phyloP scores from a whole-genome alignment of 2,888 invertebrate species.

The Ormyrus thymus region DNA sequence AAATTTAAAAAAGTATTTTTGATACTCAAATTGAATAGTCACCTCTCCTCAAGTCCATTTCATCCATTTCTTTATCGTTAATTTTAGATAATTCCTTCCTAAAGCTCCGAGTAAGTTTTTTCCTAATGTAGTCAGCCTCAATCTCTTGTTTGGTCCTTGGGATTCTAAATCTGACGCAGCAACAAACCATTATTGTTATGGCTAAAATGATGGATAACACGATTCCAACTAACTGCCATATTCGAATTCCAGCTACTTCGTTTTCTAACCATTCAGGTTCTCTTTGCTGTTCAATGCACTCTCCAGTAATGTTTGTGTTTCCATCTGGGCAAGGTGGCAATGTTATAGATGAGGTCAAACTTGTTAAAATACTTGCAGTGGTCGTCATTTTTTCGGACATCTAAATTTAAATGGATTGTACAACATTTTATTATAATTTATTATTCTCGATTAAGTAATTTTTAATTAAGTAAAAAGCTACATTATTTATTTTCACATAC shows the following conservation, averaged over 20 bases:
- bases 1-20: background rate
- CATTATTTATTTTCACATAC: background rate
- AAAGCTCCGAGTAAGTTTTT: conserved; percentile 89
- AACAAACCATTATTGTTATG: conserved; percentile 85
- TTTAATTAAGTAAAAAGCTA: background rate
- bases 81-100: conserved; percentile 87
- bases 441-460: background rate
- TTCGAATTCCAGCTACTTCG: conserved; percentile 81
- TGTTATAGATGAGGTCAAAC: conserved; percentile 31
- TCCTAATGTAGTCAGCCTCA: conserved; percentile 92
- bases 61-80: conserved; percentile 90
- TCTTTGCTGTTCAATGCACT: conserved; percentile 63
- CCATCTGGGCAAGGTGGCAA: conserved; percentile 63
- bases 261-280: conserved; percentile 83
- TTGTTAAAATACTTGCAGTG: conserved; percentile 9
- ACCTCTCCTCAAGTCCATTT: conserved; percentile 86
- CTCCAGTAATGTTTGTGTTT: conserved; percentile 61
- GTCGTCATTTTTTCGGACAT: conserved; percentile 27
- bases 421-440: background rate
- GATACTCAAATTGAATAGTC: conserved; percentile 56
- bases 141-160: conserved; percentile 97
- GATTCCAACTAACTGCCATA: conserved; percentile 82
- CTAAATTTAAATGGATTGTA: background rate
- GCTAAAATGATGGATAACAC: conserved; percentile 67
- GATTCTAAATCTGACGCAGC: conserved; percentile 92